These are phyloP conservation scores for Poecilus cupreus DNA, from an alignment of 2,888 invertebrate genomes.

Conservation along the genomic window DNA sequence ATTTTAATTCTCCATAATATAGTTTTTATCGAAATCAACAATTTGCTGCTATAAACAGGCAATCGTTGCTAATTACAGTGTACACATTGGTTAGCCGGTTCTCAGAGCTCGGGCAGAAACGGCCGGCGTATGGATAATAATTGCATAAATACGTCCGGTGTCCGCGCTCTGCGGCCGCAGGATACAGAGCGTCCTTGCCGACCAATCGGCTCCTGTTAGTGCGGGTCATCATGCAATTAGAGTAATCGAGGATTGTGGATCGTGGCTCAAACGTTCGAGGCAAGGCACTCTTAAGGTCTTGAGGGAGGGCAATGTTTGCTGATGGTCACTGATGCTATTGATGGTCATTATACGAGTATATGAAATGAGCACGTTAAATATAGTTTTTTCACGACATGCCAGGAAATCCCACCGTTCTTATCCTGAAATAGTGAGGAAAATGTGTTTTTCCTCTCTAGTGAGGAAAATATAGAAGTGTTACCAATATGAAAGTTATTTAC, in stretches of 20 bases:
- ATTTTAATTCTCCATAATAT: background rate
- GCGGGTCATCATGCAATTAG: conserved; percentile 42
- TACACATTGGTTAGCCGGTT: conserved; percentile 13
- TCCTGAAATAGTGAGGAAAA: too few species aligned
- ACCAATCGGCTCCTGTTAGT: conserved; percentile 41
- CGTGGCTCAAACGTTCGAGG: background rate
- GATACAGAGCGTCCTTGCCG: conserved; percentile 34
- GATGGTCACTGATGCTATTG: background rate
- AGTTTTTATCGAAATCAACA: background rate
- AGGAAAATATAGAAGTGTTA: too few species aligned
- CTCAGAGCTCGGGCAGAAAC: background rate
- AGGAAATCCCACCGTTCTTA: too few species aligned
- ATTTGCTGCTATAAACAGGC: background rate
- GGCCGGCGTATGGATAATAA: conserved; percentile 41
- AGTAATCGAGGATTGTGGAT: background rate
- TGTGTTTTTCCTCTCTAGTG: too few species aligned
- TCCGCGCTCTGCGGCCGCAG: background rate
- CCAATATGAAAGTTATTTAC: too few species aligned
- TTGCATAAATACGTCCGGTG: conserved; percentile 55
- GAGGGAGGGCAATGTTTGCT: background rate
- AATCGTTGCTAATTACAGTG: conserved; percentile 5
- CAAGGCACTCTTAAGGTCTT: background rate
- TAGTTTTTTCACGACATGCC: too few species aligned
- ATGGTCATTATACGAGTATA: too few species aligned
- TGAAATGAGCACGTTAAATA: too few species aligned